Conservation (phyloP, 2,113 vertebrate genomes). For the Colistium nudipinnis region DNA sequence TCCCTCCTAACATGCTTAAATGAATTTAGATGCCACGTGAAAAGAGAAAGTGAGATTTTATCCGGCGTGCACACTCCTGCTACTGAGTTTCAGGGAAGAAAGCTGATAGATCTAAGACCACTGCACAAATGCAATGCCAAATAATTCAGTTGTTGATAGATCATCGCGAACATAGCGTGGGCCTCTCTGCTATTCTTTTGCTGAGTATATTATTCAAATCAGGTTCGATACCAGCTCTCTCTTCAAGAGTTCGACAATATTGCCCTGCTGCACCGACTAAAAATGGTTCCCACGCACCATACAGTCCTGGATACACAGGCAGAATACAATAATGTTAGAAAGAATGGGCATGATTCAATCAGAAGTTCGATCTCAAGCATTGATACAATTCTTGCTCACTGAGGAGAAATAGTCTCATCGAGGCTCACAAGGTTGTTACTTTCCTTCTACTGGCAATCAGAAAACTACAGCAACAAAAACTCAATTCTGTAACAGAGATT, state of each 20-base stretch:
- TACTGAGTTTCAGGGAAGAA: neutral
- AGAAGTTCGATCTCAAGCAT: constrained; percentile 15
- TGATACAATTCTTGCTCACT: constrained; percentile 6
- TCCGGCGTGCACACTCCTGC: neutral
- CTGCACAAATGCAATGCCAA: constrained; percentile 5
- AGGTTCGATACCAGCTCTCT: constrained; percentile 17
- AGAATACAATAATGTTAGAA: constrained; percentile 26
- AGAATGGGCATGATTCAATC: constrained; percentile 13
- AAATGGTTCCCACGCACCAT: constrained; percentile 40
- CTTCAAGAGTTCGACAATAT: constrained; percentile 27
- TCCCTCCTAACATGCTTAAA: neutral
- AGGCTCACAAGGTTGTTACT: neutral
- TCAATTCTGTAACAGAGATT: no score
- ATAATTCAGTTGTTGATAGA: constrained; percentile 19
- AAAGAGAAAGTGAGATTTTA: neutral
- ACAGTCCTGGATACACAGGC: constrained; percentile 30
- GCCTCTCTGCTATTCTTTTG: constrained; percentile 30
- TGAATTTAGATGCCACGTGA: neutral
- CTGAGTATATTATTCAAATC: constrained; percentile 44
- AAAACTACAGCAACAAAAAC: neutral
- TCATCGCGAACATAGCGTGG: constrained; percentile 6
- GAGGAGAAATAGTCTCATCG: neutral
- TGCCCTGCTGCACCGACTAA: constrained; percentile 14
- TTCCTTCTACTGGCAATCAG: neutral
- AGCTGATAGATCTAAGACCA: neutral